phyloP scores from a whole-genome alignment of 2,797 vertebrate genomes.

The Falco berigora region DNA sequence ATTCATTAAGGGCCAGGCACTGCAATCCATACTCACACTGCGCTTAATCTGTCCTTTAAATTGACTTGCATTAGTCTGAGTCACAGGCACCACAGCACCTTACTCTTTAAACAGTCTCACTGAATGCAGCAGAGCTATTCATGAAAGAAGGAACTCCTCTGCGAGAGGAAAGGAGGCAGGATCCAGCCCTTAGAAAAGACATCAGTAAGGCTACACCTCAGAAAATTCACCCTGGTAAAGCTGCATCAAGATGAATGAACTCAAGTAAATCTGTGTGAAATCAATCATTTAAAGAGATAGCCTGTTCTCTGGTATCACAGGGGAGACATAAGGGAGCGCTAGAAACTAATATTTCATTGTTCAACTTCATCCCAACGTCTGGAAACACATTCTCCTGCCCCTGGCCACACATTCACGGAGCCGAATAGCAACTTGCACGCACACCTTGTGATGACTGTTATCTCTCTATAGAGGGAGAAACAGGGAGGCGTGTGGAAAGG shows the following conservation, averaged over 20 bases:
- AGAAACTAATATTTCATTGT: neutral
- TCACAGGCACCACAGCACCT: neutral
- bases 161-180: neutral
- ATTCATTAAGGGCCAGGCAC: constrained; percentile 16
- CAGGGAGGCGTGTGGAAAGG: neutral
- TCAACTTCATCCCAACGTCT: neutral
- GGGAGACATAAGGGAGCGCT: neutral
- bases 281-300: constrained; percentile 6
- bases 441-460: rapidly evolving
- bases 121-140: neutral
- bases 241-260: neutral
- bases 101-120: neutral
- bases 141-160: neutral
- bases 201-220: neutral
- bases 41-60: constrained; percentile 22
- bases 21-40: constrained; percentile 14
- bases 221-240: neutral
- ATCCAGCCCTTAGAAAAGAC: neutral
- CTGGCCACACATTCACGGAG: neutral
- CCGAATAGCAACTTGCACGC: rapidly evolving
- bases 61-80: constrained; percentile 26
- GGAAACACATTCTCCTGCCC: neutral
- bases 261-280: neutral
- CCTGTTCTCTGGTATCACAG: neutral
- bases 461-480: neutral